Evolutionary conservation across 2,797 vertebrate species (phyloP).

Genomic region (Syngnathus rostellatus): DNA sequence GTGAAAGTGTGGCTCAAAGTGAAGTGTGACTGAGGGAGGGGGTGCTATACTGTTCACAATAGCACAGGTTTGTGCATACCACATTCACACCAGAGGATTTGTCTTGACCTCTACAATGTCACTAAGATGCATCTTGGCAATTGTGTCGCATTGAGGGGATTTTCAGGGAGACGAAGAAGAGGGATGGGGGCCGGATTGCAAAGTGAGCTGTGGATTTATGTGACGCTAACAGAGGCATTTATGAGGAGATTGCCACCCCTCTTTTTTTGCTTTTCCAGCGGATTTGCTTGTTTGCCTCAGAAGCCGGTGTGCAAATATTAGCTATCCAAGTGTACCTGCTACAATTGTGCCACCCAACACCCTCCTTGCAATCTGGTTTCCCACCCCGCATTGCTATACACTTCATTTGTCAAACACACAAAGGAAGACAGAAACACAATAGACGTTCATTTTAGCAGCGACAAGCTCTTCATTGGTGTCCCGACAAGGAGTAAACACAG

Average conservation of each 20-base stretch:
- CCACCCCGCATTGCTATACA: slow-evolving; percentile 50
- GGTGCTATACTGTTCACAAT: slow-evolving; percentile 13
- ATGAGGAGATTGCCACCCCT: slow-evolving; percentile 57
- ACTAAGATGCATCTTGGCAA: slow-evolving; percentile 65
- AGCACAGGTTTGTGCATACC: slow-evolving; percentile 9
- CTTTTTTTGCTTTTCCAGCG: slow-evolving; percentile 41
- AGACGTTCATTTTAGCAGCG: slow-evolving; percentile 47
- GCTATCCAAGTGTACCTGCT: slow-evolving; percentile 72
- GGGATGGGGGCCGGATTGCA: slow-evolving; percentile 5
- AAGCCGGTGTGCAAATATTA: slow-evolving; percentile 72
- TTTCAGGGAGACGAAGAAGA: slow-evolving; percentile 36
- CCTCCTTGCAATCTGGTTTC: slow-evolving; percentile 40
- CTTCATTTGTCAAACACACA: slow-evolving; percentile 70
- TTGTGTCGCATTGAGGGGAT: slow-evolving; percentile 65
- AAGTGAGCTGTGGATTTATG: slow-evolving; percentile 66
- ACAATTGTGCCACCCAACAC: slow-evolving; percentile 48
- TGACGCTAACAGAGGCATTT: slow-evolving; percentile 57
- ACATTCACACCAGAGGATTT: slow-evolving; percentile 39
- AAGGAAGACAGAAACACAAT: slow-evolving; percentile 64
- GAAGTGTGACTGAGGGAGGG: slow-evolving; percentile 26
- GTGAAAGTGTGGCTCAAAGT: slow-evolving; percentile 21
- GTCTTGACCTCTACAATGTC: slow-evolving; percentile 66
- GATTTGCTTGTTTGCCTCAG: slow-evolving; percentile 55
- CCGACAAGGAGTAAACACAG: slow-evolving; percentile 43
- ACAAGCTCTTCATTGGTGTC: slow-evolving; percentile 34